A percentile compares a stretch with the other conserved stretches of the same genome.
These are phyloP conservation scores for Desoria tigrina DNA, from an alignment of 2,888 invertebrate species.

Conservation along the genomic window DNA sequence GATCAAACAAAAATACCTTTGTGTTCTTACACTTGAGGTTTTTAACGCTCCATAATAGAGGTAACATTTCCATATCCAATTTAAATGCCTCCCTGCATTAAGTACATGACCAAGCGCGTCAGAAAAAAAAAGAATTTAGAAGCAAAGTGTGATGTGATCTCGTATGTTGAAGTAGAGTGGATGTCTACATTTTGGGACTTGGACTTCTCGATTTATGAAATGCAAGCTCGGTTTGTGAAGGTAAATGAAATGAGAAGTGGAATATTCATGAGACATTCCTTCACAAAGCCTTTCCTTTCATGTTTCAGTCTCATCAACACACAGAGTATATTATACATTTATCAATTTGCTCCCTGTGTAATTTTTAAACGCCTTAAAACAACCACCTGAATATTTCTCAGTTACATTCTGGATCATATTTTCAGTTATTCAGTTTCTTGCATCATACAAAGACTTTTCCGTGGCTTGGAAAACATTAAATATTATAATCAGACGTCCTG, in stretches of 20 bases:
- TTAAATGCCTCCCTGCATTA: constrained; percentile 4
- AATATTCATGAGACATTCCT: constrained; percentile 33
- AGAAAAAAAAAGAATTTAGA: constrained; percentile 15
- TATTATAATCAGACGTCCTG: constrained; percentile 18
- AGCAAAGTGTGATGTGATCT: constrained; percentile 14
- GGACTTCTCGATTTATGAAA: constrained; percentile 22
- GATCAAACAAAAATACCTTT: too few relatives aligned
- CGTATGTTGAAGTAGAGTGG: constrained; percentile 20
- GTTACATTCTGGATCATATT: constrained; percentile 18
- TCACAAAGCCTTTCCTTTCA: background rate
- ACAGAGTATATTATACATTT: background rate
- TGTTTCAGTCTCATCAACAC: constrained; percentile 3
- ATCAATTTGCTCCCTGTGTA: background rate
- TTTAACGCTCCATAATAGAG: constrained; percentile 4
- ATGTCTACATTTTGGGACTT: constrained; percentile 29
- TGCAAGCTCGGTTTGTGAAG: constrained; percentile 4
- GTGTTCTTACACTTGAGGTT: background rate
- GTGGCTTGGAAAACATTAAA: constrained; percentile 25
- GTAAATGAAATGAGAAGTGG: constrained; percentile 28
- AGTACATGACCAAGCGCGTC: background rate
- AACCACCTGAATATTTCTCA: constrained; percentile 14
- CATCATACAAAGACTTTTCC: constrained; percentile 6
- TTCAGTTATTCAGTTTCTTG: background rate
- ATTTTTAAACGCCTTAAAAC: constrained; percentile 3
- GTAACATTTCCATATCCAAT: background rate